These are phyloP conservation scores for Anastrepha ludens DNA, from an alignment of 1,140 invertebrate genomes.

Conservation along the genomic window DNA sequence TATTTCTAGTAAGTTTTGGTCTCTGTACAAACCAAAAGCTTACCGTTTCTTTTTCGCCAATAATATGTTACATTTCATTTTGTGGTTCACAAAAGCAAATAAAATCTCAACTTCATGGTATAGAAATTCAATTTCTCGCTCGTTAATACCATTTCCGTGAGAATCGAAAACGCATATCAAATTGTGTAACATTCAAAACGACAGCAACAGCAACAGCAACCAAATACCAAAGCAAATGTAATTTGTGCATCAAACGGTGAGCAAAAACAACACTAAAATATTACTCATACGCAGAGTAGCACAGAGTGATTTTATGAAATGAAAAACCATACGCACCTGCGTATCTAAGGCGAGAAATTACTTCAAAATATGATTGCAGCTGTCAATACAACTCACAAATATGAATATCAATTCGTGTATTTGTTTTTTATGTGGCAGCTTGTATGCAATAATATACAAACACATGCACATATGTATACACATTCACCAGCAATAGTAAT, in stretches of 20 bases:
- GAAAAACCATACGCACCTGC: not conserved
- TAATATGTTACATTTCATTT: too few relatives aligned
- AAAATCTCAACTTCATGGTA: not conserved
- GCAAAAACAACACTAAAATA: not conserved
- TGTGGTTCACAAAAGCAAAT: not conserved
- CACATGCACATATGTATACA: not conserved
- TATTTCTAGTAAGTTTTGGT: too few relatives aligned
- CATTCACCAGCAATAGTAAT: not conserved
- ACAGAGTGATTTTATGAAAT: not conserved
- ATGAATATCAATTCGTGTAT: not conserved
- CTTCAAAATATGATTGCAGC: not conserved
- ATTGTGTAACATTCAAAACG: not conserved
- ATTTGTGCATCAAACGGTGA: not conserved
- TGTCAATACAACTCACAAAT: not conserved
- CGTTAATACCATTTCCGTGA: not conserved
- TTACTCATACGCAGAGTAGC: slow-evolving; percentile 26
- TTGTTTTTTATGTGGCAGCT: not conserved
- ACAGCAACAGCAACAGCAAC: not conserved
- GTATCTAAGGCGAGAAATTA: not conserved
- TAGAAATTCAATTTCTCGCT: not conserved
- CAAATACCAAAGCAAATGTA: not conserved
- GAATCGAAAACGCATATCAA: not conserved
- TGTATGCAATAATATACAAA: not conserved
- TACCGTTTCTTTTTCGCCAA: too few relatives aligned
- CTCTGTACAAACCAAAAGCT: too few relatives aligned